A percentile compares a stretch with the other conserved stretches of the same genome.
phyloP scores from a whole-genome alignment of 2,888 invertebrate genomes.

The Scelioninae gen. 2 region DNA sequence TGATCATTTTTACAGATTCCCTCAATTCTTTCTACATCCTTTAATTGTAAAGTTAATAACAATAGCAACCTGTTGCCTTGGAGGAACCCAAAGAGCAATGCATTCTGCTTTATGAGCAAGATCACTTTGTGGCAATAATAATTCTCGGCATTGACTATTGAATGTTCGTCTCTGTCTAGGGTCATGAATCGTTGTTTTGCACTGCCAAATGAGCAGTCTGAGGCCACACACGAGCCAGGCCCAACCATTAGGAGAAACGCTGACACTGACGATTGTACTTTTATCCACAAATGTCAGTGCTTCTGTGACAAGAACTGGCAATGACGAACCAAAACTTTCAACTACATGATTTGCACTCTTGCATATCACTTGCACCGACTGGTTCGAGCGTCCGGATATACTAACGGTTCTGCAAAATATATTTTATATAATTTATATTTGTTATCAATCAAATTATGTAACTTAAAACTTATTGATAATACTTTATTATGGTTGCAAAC shows the following conservation, averaged over 20 bases:
- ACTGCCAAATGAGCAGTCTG: constrained; percentile 90
- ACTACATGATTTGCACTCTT: constrained; percentile 85
- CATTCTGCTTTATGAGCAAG: constrained; percentile 92
- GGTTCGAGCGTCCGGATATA: constrained; percentile 80
- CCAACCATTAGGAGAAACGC: constrained; percentile 83
- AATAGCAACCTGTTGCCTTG: constrained; percentile 79
- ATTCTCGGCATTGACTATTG: constrained; percentile 86
- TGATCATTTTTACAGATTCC: no score
- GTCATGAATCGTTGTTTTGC: constrained; percentile 76
- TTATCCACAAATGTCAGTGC: constrained; percentile 88
- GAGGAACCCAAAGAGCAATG: constrained; percentile 82
- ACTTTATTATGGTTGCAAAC: no score
- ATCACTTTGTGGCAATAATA: constrained; percentile 93
- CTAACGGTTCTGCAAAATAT: constrained; percentile 72
- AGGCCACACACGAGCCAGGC: constrained; percentile 92
- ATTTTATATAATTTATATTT: constrained; percentile 1
- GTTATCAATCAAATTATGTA: no score
- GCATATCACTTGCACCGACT: constrained; percentile 85
- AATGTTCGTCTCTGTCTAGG: constrained; percentile 74
- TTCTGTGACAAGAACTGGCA: constrained; percentile 93
- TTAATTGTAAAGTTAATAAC: no score
- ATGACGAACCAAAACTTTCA: constrained; percentile 87
- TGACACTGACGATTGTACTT: constrained; percentile 79
- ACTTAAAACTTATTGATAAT: no score
- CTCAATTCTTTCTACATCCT: no score